phyloP scores from a whole-genome alignment of 2,797 vertebrate species.

The Triplophysa bombifrons region DNA sequence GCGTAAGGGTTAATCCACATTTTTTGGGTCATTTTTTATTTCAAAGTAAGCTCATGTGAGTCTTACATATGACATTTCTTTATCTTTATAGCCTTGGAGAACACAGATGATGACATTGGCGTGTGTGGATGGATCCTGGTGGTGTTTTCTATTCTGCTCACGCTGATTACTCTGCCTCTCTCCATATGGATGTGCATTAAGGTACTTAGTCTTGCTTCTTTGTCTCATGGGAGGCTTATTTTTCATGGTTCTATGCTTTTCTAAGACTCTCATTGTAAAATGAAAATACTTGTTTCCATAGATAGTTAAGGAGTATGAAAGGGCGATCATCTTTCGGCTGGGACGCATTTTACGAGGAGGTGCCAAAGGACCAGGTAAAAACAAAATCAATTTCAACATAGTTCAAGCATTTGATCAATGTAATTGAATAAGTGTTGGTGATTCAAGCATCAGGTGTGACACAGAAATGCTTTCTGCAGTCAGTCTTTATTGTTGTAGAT shows the following conservation, averaged over 20 bases:
- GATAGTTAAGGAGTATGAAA: conserved; percentile 97
- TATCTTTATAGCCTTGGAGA: conserved; percentile 68
- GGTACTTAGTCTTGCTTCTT: conserved; percentile 71
- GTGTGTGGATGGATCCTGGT: conserved; percentile 87
- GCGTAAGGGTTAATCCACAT: background rate
- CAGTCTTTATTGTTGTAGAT: conserved; percentile 7
- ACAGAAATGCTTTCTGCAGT: background rate
- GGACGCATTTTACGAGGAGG: conserved; percentile 91
- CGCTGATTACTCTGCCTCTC: conserved; percentile 82
- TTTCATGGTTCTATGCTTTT: background rate
- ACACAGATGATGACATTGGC: conserved; percentile 66
- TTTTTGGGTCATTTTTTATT: background rate
- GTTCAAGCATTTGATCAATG: background rate
- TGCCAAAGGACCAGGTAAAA: conserved; percentile 92
- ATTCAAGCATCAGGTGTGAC: background rate
- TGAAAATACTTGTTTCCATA: conserved; percentile 59
- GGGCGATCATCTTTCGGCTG: conserved; percentile 94
- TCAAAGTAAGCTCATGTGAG: background rate
- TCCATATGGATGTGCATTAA: conserved; percentile 98
- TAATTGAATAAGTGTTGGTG: background rate
- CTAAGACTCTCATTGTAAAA: background rate
- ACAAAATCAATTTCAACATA: background rate
- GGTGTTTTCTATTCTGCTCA: conserved; percentile 78
- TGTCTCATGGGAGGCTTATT: background rate
- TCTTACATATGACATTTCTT: background rate